phyloP scores from a whole-genome alignment of 2,113 vertebrate species.

The Tamias sibiricus region DNA sequence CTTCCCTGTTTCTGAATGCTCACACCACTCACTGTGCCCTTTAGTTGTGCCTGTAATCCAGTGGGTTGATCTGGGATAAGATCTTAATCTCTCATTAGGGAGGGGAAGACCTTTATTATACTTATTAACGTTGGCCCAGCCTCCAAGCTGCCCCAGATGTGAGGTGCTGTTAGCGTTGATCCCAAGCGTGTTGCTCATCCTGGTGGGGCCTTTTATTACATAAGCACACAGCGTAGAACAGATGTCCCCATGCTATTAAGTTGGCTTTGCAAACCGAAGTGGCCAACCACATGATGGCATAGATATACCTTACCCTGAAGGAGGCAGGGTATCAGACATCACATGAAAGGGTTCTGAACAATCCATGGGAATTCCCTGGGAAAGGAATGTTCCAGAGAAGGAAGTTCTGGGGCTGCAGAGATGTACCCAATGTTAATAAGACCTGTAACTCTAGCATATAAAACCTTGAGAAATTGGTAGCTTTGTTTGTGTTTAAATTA shows the following conservation, averaged over 20 bases:
- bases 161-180: not conserved
- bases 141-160: constrained; percentile 46
- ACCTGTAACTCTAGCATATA: not conserved
- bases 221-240: not conserved
- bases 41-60: not conserved
- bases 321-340: not conserved
- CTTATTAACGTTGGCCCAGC: not conserved
- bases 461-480: not conserved
- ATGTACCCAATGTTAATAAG: not conserved
- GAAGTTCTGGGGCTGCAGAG: not conserved
- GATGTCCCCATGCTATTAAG: not conserved
- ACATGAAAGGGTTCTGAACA: not conserved
- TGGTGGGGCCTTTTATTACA: constrained; percentile 31
- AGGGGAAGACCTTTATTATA: constrained; percentile 54
- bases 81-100: constrained; percentile 53
- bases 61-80: constrained; percentile 34
- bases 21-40: not conserved
- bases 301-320: not conserved
- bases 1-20: not conserved
- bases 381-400: constrained; percentile 24
- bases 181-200: not conserved
- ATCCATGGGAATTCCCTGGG: not conserved
- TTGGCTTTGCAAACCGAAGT: constrained; percentile 37
- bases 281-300: not conserved
- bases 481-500: not conserved